Base-by-base conservation (phyloP, 2,888 invertebrate genomes). In the Ophion ellenae region DNA sequence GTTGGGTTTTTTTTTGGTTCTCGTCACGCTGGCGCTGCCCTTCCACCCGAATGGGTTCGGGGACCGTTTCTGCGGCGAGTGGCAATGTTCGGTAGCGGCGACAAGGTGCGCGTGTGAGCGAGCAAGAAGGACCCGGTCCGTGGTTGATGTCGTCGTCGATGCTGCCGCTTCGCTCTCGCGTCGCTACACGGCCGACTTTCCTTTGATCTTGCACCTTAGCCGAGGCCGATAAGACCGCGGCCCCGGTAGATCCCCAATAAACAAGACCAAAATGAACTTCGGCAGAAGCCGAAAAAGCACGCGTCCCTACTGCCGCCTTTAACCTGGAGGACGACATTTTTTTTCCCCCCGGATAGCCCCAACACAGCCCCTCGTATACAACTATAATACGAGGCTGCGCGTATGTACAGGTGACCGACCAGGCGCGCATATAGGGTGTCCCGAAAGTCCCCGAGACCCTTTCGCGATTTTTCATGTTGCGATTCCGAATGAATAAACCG, bases 151-250 rank as follows among this genome's bases (percentile, higher is more conserved):
- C 71, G 77, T 71, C 53, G 57, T 53, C 71, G 77, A 76, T 86
- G 69, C 74, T 76, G 83, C 63, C 64, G 76, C 66, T 66, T 17
- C 53, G 14, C 28, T 61, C 69, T 71, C 74, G 59, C 70, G 74
- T 75, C 85, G 71, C 69, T 67, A 36, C 82, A 75, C 67, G 79
- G 80, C 81, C 85, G 86, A 81, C 84, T 80, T 83, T 87, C 88
- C 87, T 88, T 88, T 88, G 88, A 88, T 87, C 80, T 86, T 81
- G 84, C 88, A 81, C 87, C 86, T 83, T 78, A 63, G 74, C 79
- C 83, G 81, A 73, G 70, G 77, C 86, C 88, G 88, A 88, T 88
- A 87, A 87, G 85, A 83, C 67, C 67, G n/a, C 82, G 79, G 77
- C 64, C 70, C 64, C 81, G 83, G 81, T 83, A 86, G 74, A 81